Evolutionary conservation across 2,888 invertebrate genomes (phyloP), one percentile per base, ranked within the genome.

Genomic region (Nephrotoma guestfalica): DNA sequence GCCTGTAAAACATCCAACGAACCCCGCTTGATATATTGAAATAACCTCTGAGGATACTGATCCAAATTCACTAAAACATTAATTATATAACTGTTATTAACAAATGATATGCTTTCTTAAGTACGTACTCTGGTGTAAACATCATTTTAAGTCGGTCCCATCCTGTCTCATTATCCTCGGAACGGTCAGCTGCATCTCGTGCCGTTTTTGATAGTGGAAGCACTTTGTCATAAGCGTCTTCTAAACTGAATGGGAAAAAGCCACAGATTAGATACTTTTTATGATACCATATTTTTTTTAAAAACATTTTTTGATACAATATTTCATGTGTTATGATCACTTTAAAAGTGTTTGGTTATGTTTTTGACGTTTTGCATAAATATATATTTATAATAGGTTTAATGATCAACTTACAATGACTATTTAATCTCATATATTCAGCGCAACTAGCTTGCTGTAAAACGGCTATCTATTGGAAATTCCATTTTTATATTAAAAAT

Each of bases 1-100:
- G 15, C 96, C 96, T 40, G 94, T 87, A 85, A 95, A 92, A 3
- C 93, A 90, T 15, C 95, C 95, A 87, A 93, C 88, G 84, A 94
- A 89, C 5, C 93, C 91, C 3, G 94, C 93, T 90, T 96, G 95
- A 45, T 93, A 89, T 2, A 95, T 92, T 71, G 94, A 93, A 87
- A 93, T 92, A 3, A 95, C 86, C 90, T 96, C 96, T 0, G 93
- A 90, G 41, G 94, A 94, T 2, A 94, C 87, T 87, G 93, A 92
- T 11, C 94, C 94, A 90, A 93, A 93, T 90, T 96, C 94, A 91
- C 96, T 96, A 90, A 18, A 51, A 83, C 9, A 2, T 4, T 43
- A n/a, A 40, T 7, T 85, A 15, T 6, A 71, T 71, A 57, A 18
- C 6, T 41, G n/a, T 7, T 57, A 11, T 43, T 71, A 42, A 41